These are phyloP conservation scores for Heteromormyrus szaboi DNA, from an alignment of 2,797 vertebrate genomes.

Conservation along the genomic window DNA sequence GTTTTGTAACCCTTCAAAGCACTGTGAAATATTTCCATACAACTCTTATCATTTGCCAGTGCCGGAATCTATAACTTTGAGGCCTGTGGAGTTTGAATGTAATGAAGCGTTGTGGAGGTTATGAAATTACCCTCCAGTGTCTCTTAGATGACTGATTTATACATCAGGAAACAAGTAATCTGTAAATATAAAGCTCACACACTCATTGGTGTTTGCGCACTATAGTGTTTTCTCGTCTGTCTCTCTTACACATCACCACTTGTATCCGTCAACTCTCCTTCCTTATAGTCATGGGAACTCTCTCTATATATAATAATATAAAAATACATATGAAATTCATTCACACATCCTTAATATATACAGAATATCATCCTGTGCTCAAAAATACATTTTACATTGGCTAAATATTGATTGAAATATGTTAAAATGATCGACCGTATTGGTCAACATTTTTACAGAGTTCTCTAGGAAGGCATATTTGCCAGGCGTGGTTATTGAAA, in stretches of 20 bases:
- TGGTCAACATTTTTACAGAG: not conserved
- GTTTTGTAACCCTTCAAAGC: slow-evolving; percentile 13
- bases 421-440: not conserved
- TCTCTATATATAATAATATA: not conserved
- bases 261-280: not conserved
- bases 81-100: not conserved
- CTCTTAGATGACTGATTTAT: not conserved
- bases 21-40: not conserved
- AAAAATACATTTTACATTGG: not conserved
- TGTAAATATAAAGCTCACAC: not conserved
- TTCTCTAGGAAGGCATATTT: not conserved
- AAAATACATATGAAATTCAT: not conserved
- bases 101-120: not conserved
- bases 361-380: not conserved
- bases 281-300: not conserved
- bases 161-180: not conserved
- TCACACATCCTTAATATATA: not conserved
- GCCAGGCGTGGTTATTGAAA: not conserved
- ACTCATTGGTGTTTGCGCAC: not conserved
- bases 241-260: not conserved
- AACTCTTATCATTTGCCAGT: not conserved
- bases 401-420: not conserved
- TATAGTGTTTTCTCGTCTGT: not conserved
- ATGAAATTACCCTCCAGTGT: not conserved
- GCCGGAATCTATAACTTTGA: not conserved